Evolutionary conservation across 2,113 vertebrate genomes (phyloP), one percentile per base, ranked within the genome.

Genomic region (Calidris pugnax): DNA sequence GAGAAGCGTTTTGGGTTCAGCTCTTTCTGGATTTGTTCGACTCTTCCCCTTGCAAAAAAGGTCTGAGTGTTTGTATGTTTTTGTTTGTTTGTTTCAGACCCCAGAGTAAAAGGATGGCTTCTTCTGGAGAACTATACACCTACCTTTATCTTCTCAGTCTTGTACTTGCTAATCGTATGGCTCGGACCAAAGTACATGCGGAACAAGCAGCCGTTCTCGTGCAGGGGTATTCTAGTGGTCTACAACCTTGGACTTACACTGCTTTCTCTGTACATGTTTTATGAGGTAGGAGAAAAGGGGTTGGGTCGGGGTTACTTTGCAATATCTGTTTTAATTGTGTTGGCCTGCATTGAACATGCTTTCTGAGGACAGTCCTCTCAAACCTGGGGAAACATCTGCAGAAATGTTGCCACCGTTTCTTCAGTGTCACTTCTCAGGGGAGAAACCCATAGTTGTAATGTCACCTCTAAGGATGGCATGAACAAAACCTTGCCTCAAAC

Each of bases 231-330:
- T 96, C 97, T 99, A 93, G 98, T 99, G 96, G 50, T 99, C 79
- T 99, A 99, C 98, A 99, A 99, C 97, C 97, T 99, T 78, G 98
- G 98, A 94, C 98, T 99, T 73, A 99, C 99, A 0, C 95, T 99
- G 83, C 98, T 99, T 93, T 99, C 99, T 53, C 96, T 99, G 62
- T 99, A 99, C 98, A 99, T 99, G 99, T 99, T 99, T 97, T 98
- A 97, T 94, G 99, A 99, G 99, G 99, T 99, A 98, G 95, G 98
- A 97, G 48, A 47, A n/a, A 33, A 71, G 18, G 21, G 41, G 16
- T 22, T 43, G n/a, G 15, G 10, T 45, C 0, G 7, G 69, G 50
- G 35, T 66, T 85, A 35, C 59, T 93, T 83, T 89, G 67, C 51
- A 62, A 18, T 47, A 23, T 92, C 63, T 91, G 16, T 51, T 75